Conservation (phyloP, 2,797 vertebrate genomes). For the Buceros bicornis region DNA sequence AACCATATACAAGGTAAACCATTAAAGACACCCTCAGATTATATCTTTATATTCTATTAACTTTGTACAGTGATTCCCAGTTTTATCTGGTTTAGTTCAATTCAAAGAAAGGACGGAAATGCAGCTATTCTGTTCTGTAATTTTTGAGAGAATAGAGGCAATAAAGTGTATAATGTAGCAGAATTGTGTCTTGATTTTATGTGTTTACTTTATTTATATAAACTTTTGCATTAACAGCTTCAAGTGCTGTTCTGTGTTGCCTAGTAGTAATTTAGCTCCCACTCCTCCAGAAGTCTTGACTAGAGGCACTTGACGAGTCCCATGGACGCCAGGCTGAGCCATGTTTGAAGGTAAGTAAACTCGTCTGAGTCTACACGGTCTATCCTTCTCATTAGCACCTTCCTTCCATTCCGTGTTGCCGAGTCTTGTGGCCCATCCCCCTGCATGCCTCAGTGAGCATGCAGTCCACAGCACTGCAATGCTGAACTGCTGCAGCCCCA, state of each 20-base stretch:
- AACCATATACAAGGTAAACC: background rate
- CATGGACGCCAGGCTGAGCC: background rate
- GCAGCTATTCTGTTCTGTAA: background rate
- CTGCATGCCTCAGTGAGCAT: background rate
- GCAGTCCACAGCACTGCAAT: too few species aligned
- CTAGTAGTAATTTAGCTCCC: background rate
- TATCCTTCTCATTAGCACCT: background rate
- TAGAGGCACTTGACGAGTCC: background rate
- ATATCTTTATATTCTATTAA: conserved; percentile 9
- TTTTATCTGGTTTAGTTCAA: conserved; percentile 33
- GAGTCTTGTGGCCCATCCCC: background rate
- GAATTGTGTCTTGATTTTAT: background rate
- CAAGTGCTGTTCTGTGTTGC: background rate
- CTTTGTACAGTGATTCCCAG: background rate
- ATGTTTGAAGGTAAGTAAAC: background rate
- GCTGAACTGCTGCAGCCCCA: background rate
- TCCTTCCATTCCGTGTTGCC: background rate
- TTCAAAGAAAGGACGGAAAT: background rate
- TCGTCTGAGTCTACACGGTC: background rate
- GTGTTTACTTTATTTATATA: background rate
- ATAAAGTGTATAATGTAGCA: background rate
- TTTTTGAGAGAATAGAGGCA: background rate
- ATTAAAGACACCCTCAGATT: conserved; percentile 13
- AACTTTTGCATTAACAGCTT: background rate
- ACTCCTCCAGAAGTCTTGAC: background rate